These are phyloP conservation scores for Pipistrellus pygmaeus DNA, from an alignment of 2,797 vertebrate species.

Conservation along the genomic window DNA sequence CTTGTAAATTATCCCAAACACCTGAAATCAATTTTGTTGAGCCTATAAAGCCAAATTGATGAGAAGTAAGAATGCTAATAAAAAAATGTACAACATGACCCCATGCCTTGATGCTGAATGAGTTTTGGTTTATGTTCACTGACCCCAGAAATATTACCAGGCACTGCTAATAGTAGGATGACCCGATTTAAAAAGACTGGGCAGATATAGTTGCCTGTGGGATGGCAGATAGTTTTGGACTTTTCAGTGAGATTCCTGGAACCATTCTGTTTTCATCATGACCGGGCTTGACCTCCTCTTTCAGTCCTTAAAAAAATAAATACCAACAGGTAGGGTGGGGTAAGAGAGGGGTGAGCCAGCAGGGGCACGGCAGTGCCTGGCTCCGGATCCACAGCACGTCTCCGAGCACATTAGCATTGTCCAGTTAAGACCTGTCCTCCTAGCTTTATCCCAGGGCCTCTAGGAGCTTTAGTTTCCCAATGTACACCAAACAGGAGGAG, in stretches of 20 bases:
- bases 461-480: conserved; percentile 34
- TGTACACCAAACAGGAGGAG: conserved; percentile 5
- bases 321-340: not conserved
- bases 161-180: conserved; percentile 40
- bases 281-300: conserved; percentile 69
- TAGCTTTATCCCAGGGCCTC: not conserved
- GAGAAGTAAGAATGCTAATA: conserved; percentile 15
- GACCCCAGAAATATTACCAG: not conserved
- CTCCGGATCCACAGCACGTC: not conserved
- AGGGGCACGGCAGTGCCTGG: not conserved
- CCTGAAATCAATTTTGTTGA: conserved; percentile 19
- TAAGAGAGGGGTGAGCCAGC: not conserved
- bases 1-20: conserved; percentile 64
- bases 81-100: not conserved
- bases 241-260: conserved; percentile 80
- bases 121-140: conserved; percentile 28
- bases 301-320: conserved; percentile 72
- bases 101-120: not conserved
- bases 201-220: conserved; percentile 65
- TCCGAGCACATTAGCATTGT: not conserved
- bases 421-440: not conserved
- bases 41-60: conserved; percentile 6
- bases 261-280: conserved; percentile 76
- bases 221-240: conserved; percentile 80
- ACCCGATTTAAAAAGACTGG: conserved; percentile 69